A percentile compares a stretch with the other conserved stretches of the same genome.
These are phyloP conservation scores for Aegotheles bennettii DNA, from an alignment of 2,113 vertebrate species.

Conservation along the genomic window DNA sequence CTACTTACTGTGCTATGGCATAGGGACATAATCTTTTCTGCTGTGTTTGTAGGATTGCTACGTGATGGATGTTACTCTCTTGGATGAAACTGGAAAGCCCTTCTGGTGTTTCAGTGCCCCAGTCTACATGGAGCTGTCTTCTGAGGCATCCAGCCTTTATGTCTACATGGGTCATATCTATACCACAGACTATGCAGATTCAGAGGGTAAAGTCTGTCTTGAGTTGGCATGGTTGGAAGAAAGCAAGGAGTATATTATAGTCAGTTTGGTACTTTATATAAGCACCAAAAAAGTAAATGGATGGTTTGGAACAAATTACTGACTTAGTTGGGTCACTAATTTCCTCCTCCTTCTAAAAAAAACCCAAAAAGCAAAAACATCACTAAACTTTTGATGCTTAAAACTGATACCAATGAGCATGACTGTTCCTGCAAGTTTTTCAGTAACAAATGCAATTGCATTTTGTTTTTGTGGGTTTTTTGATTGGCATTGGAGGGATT, in stretches of 20 bases:
- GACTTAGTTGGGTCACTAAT: background rate
- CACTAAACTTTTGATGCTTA: background rate
- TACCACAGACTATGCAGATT: slow-evolving; percentile 55
- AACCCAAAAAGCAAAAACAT: too few species aligned
- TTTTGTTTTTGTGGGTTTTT: too few species aligned
- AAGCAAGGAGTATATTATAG: slow-evolving; percentile 64
- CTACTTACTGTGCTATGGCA: background rate
- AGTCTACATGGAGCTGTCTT: slow-evolving; percentile 34
- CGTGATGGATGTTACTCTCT: slow-evolving; percentile 72
- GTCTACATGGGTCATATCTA: slow-evolving; percentile 59
- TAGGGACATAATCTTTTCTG: background rate
- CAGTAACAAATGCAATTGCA: background rate
- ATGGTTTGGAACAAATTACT: slow-evolving; percentile 73
- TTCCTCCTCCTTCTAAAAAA: background rate
- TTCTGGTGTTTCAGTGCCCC: slow-evolving; percentile 78
- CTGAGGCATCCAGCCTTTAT: background rate
- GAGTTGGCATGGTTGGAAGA: slow-evolving; percentile 69
- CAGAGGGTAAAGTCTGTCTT: slow-evolving; percentile 55
- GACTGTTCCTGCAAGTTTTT: background rate
- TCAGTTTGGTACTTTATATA: slow-evolving; percentile 71
- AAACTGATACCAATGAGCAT: background rate
- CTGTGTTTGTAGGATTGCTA: slow-evolving; percentile 68
- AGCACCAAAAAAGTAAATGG: slow-evolving; percentile 64
- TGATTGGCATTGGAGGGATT: background rate
- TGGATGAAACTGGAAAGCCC: slow-evolving; percentile 69